Evolutionary conservation across 2,888 invertebrate species (phyloP).

Genomic region (Spodoptera exigua): DNA sequence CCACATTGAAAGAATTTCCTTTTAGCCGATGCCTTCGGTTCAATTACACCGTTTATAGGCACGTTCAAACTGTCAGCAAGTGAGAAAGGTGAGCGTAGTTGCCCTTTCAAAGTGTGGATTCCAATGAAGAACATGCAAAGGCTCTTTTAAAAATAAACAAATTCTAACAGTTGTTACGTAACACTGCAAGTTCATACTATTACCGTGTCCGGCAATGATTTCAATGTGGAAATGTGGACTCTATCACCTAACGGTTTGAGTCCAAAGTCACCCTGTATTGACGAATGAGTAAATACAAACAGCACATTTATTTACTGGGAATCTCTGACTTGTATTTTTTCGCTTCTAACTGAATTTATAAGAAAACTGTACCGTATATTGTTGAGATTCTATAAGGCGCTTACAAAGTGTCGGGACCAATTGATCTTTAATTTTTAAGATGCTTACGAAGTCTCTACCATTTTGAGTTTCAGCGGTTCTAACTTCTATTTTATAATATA

Average conservation of each 20-base stretch:
- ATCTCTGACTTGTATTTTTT: background rate
- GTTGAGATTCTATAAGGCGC: slow-evolving; percentile 1
- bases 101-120: too few relatives aligned
- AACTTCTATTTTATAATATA: too few relatives aligned
- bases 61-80: too few relatives aligned
- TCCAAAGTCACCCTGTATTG: slow-evolving; percentile 3
- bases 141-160: background rate
- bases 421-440: slow-evolving; percentile 2
- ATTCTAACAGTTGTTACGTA: slow-evolving; percentile 1
- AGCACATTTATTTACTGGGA: slow-evolving; percentile 2
- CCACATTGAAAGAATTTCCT: too few relatives aligned
- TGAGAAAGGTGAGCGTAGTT: too few relatives aligned
- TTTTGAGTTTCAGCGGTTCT: background rate
- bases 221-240: background rate
- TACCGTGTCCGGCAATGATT: background rate
- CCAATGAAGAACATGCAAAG: too few relatives aligned
- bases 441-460: background rate
- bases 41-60: too few relatives aligned
- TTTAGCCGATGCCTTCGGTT: too few relatives aligned
- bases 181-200: background rate
- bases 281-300: background rate
- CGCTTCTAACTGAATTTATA: slow-evolving; percentile 10
- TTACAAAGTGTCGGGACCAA: slow-evolving; percentile 8
- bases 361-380: background rate
- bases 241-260: background rate